phyloP scores from a whole-genome alignment of 2,113 vertebrate genomes.

The Vulpes lagopus region DNA sequence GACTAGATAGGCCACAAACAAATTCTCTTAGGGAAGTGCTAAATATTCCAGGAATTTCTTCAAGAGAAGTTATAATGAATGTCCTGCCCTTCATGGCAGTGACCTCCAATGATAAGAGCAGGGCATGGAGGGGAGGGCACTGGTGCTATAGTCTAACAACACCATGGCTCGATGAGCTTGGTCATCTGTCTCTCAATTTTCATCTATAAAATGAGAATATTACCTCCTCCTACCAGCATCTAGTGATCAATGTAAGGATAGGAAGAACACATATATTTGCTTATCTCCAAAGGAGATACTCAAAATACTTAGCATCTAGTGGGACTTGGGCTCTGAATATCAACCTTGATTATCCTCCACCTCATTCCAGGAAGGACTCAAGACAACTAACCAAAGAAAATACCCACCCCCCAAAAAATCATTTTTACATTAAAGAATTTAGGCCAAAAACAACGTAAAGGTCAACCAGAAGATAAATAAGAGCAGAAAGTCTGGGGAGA shows the following conservation, averaged over 20 bases:
- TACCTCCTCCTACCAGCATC: not conserved
- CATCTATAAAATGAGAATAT: not conserved
- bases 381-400: not conserved
- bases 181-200: not conserved
- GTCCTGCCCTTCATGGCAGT: not conserved
- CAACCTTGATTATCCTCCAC: not conserved
- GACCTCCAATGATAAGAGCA: not conserved
- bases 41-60: constrained; percentile 1
- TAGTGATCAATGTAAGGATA: not conserved
- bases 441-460: not conserved
- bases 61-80: not conserved
- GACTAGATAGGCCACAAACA: not conserved
- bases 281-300: not conserved
- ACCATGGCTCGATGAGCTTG: not conserved
- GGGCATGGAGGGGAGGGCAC: too few relatives aligned
- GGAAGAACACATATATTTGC: not conserved
- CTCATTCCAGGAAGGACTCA: not conserved
- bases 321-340: not conserved
- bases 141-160: not conserved
- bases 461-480: not conserved
- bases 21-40: not conserved
- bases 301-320: not conserved
- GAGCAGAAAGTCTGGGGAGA: not conserved
- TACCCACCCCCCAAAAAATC: not conserved
- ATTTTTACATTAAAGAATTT: not conserved